Evolutionary conservation across 2,888 invertebrate genomes (phyloP).

Genomic region (Patella pellucida): DNA sequence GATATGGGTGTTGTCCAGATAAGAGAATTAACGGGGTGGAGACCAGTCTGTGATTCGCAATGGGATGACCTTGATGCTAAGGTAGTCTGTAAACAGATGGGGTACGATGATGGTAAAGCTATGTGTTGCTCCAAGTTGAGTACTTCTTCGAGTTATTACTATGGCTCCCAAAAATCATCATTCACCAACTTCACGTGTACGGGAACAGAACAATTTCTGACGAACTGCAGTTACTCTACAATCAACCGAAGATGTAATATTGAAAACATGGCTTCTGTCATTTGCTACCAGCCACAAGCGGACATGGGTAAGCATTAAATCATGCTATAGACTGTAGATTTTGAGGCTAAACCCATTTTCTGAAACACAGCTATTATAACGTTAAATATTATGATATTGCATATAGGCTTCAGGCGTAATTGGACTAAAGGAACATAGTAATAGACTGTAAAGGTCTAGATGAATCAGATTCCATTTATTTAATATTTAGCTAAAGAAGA

Average conservation of each 20-base stretch:
- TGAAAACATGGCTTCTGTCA: conserved; percentile 43
- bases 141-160: conserved; percentile 16
- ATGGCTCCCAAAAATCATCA: conserved; percentile 45
- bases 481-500: too few relatives aligned
- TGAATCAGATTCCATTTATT: too few relatives aligned
- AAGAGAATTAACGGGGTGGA: conserved; percentile 44
- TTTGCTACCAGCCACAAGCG: conserved; percentile 31
- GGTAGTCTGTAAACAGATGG: conserved; percentile 46
- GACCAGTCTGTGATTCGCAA: conserved; percentile 50
- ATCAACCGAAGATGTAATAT: conserved; percentile 33
- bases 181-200: conserved; percentile 46
- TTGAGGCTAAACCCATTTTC: too few relatives aligned
- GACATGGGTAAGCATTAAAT: too few relatives aligned
- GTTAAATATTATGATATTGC: too few relatives aligned
- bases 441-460: too few relatives aligned
- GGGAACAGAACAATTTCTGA: conserved; percentile 43
- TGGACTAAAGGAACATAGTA: too few relatives aligned
- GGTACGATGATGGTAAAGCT: conserved; percentile 73
- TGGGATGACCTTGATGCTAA: conserved; percentile 49
- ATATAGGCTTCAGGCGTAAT: too few relatives aligned
- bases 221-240: conserved; percentile 32
- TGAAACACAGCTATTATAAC: too few relatives aligned
- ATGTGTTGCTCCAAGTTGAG: conserved; percentile 33
- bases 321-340: too few relatives aligned
- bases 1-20: conserved; percentile 51